phyloP scores from a whole-genome alignment of 2,113 vertebrate genomes.

The Sialia sialis region DNA sequence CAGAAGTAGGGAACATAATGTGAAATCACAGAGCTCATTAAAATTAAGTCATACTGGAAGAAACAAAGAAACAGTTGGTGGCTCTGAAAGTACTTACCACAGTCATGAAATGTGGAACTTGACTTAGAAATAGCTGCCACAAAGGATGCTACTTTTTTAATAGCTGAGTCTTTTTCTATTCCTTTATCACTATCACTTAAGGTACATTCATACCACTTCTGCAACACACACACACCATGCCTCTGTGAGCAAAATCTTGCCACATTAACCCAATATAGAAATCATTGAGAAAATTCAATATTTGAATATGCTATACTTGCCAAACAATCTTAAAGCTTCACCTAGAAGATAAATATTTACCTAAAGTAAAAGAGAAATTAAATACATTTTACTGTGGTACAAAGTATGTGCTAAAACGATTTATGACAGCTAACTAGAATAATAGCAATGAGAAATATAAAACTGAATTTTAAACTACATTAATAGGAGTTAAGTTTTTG shows the following conservation, averaged over 20 bases:
- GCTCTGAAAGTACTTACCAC: background rate
- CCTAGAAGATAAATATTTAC: background rate
- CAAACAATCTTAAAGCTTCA: background rate
- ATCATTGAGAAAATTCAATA: background rate
- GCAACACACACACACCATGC: fast-evolving
- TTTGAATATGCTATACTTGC: background rate
- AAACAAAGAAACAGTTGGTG: background rate
- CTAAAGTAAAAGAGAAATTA: background rate
- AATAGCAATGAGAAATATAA: background rate
- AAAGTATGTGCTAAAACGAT: background rate
- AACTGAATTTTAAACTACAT: background rate
- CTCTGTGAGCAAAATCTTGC: background rate
- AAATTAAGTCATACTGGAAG: background rate
- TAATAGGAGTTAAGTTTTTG: background rate
- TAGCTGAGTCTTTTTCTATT: background rate
- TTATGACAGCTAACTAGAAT: background rate
- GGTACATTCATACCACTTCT: background rate
- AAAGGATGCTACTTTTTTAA: background rate
- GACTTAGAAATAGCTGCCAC: background rate
- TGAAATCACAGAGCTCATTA: background rate
- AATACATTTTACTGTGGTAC: background rate
- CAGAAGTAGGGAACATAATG: background rate
- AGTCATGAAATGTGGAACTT: background rate
- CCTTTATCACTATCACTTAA: background rate
- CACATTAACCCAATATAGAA: background rate